Evolutionary conservation across 1,140 invertebrate species (phyloP).

Genomic region (Caenorhabditis remanei): DNA sequence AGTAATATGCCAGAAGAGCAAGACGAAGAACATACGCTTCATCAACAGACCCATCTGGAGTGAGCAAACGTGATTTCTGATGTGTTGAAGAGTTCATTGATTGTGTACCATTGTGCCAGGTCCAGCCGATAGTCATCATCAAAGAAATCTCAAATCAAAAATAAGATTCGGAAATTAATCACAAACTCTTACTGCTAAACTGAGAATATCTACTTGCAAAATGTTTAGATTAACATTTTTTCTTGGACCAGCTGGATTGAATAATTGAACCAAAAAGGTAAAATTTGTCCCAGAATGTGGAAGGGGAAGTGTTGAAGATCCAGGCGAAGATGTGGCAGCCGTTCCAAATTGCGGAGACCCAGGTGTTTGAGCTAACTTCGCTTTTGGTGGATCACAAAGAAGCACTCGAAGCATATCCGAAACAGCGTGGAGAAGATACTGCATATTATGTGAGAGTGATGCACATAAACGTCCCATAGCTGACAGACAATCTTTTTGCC

Average conservation of each 20-base stretch:
- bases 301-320: conserved; percentile 52
- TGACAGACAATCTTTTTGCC: conserved; percentile 74
- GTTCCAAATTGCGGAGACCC: conserved; percentile 5
- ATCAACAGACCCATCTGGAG: conserved; percentile 64
- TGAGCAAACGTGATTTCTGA: conserved; percentile 52
- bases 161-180: not conserved
- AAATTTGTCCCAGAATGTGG: conserved; percentile 26
- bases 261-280: conserved; percentile 23
- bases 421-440: conserved; percentile 20
- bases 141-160: conserved; percentile 65
- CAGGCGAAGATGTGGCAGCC: conserved; percentile 58
- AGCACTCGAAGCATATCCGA: conserved; percentile 59
- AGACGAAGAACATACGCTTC: conserved; percentile 62
- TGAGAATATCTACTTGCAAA: conserved; percentile 75
- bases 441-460: conserved; percentile 66
- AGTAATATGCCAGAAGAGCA: conserved; percentile 61
- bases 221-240: conserved; percentile 69
- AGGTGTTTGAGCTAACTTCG: conserved; percentile 8
- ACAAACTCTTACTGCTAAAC: conserved; percentile 66
- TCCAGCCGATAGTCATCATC: conserved; percentile 68
- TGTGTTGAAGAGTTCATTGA: conserved; percentile 34
- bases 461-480: conserved; percentile 70
- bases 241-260: conserved; percentile 32
- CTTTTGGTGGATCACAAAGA: conserved; percentile 33
- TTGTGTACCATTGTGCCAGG: conserved; percentile 68